Evolutionary conservation across 2,113 vertebrate species (phyloP).

Genomic region (Oxyura jamaicensis): DNA sequence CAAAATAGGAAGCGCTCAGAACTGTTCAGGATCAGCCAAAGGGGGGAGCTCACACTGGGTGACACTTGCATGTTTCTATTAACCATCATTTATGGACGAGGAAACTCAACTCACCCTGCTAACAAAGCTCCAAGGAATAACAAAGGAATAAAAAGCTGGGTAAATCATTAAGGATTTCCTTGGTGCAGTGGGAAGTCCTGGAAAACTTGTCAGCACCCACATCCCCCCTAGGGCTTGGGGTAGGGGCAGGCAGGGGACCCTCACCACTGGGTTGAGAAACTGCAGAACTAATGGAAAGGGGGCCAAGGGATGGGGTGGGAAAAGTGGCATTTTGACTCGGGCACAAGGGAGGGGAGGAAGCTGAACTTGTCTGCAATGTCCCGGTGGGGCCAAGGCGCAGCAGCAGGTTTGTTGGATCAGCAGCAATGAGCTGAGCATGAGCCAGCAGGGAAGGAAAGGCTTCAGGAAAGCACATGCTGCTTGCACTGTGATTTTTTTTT

Average conservation of each 20-base stretch:
- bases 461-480: background rate
- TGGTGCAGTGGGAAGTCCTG: background rate
- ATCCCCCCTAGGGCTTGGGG: background rate
- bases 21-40: background rate
- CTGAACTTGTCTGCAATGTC: background rate
- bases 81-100: background rate
- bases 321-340: background rate
- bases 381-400: accelerated
- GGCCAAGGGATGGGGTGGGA: background rate
- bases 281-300: background rate
- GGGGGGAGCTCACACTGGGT: background rate
- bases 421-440: background rate
- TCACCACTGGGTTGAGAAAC: slow-evolving; percentile 45
- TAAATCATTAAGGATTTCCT: background rate
- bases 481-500: background rate
- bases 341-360: background rate
- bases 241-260: slow-evolving; percentile 8
- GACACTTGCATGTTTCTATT: background rate
- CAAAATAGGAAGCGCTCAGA: background rate
- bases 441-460: background rate
- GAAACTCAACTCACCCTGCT: background rate
- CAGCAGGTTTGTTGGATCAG: too few species aligned
- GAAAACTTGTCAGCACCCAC: too few species aligned
- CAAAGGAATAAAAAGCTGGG: too few species aligned
- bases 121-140: too few species aligned